These are phyloP conservation scores for Cylloceria caligata DNA, from an alignment of 2,888 invertebrate species.

Conservation along the genomic window DNA sequence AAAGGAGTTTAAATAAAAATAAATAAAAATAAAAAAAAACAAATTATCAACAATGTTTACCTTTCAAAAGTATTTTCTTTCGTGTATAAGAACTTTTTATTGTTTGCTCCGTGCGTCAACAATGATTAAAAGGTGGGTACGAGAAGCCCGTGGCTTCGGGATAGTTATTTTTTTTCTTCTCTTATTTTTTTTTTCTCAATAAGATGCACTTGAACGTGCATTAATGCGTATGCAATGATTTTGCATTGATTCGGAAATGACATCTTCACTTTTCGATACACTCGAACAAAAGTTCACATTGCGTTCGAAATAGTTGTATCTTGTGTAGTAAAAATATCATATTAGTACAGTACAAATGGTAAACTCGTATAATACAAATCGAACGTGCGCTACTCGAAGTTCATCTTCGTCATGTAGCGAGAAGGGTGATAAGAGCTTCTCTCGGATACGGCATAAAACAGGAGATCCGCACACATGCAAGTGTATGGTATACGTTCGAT, in stretches of 20 bases:
- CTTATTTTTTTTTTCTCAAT: not conserved
- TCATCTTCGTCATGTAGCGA: constrained; percentile 18
- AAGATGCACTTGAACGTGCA: constrained; percentile 22
- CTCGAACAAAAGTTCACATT: constrained; percentile 8
- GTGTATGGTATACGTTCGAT: constrained; percentile 7
- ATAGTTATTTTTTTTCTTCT: not conserved
- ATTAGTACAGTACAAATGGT: constrained; percentile 23
- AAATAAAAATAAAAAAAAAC: too few relatives aligned
- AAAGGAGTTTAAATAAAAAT: constrained; percentile 28
- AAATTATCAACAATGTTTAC: not conserved
- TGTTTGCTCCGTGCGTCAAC: constrained; percentile 48
- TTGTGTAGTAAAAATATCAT: constrained; percentile 40
- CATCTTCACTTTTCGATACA: not conserved
- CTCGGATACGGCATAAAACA: not conserved
- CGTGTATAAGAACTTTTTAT: constrained; percentile 60
- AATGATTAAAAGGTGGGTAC: constrained; percentile 44
- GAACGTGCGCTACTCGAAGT: constrained; percentile 21
- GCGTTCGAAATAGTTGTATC: not conserved
- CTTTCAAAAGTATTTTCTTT: constrained; percentile 28
- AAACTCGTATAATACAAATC: constrained; percentile 37
- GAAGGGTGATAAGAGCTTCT: not conserved
- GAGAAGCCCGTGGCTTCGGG: constrained; percentile 18
- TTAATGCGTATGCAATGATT: constrained; percentile 4
- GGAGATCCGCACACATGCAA: not conserved
- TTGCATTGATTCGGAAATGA: not conserved